phyloP scores from a whole-genome alignment of 2,113 vertebrate genomes.

The Phaethon lepturus region DNA sequence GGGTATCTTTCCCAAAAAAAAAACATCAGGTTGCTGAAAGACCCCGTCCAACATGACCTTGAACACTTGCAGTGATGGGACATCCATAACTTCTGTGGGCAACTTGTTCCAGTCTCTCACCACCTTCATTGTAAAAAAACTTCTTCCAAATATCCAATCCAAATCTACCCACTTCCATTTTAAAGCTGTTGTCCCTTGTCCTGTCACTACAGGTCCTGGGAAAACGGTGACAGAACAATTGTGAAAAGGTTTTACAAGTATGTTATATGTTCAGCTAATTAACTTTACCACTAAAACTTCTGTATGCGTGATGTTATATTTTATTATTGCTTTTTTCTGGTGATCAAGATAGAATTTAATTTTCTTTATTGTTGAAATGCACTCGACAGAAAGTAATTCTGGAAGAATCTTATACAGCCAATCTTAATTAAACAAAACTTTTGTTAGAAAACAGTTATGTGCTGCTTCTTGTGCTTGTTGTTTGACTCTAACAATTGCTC shows the following conservation, averaged over 20 bases:
- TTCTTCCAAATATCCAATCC: neutral
- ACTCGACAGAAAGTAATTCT: neutral
- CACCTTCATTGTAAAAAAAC: neutral
- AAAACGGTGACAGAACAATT: neutral
- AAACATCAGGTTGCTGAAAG: neutral
- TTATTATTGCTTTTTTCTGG: neutral
- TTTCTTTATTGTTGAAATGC: neutral
- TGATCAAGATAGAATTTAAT: neutral
- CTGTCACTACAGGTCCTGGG: neutral
- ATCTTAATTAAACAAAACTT: neutral
- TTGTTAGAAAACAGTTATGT: neutral
- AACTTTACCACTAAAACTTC: neutral
- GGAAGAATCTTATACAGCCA: neutral
- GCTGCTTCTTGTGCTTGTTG: neutral
- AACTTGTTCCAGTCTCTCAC: neutral
- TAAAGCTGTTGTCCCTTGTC: neutral
- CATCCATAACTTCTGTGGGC: neutral
- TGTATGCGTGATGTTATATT: neutral
- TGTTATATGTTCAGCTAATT: neutral
- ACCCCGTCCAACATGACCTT: rapidly evolving
- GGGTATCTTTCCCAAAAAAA: neutral
- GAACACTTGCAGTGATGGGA: neutral
- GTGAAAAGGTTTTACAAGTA: neutral
- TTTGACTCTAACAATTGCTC: neutral
- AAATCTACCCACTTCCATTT: neutral